Evolutionary conservation across 2,888 invertebrate genomes (phyloP).

Genomic region (Aphrophora alni): DNA sequence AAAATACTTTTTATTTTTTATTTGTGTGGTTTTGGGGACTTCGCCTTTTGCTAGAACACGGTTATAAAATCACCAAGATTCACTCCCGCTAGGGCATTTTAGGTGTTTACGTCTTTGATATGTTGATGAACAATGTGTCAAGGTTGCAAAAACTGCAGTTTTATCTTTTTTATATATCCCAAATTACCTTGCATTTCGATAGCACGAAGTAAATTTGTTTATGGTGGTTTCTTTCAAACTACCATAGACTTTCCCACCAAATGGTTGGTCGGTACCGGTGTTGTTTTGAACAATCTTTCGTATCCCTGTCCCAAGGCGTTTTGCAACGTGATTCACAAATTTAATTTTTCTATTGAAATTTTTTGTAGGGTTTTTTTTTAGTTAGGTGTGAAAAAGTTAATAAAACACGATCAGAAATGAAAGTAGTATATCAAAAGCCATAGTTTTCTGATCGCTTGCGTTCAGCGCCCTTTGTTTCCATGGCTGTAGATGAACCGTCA

Average conservation of each 20-base stretch:
- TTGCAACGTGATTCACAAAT: background rate
- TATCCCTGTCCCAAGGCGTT: background rate
- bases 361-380: too few species aligned
- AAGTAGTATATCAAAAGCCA: too few species aligned
- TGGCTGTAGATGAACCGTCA: too few species aligned
- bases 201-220: background rate
- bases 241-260: background rate
- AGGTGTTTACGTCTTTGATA: background rate
- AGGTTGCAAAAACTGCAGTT: background rate
- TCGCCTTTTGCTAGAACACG: background rate
- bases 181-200: background rate
- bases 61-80: background rate
- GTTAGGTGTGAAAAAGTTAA: too few species aligned
- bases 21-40: too few species aligned
- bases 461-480: too few species aligned
- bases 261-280: background rate
- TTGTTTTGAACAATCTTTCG: background rate
- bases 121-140: background rate
- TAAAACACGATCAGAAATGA: too few species aligned
- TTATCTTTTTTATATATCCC: background rate
- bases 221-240: background rate
- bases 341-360: too few species aligned
- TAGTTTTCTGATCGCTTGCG: too few species aligned
- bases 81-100: background rate
- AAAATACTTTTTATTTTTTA: background rate